A percentile compares a stretch with the other conserved stretches of the same genome.
Conservation (phyloP, 2,888 invertebrate species). For the Beris morrisii region DNA sequence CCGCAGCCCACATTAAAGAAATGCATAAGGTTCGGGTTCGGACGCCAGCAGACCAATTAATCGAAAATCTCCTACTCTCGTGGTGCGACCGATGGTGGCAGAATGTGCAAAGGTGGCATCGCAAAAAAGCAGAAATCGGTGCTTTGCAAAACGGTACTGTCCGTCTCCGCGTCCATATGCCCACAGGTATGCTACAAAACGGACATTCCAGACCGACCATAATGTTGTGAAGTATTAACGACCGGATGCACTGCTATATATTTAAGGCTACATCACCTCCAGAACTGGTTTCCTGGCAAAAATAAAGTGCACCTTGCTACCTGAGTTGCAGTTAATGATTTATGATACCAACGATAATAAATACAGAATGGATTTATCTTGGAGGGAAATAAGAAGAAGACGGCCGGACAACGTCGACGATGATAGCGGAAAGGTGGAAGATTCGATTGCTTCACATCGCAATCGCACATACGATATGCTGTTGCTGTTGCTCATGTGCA, state of each 20-base stretch:
- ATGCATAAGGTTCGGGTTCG: slow-evolving; percentile 24
- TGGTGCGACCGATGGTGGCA: slow-evolving; percentile 24
- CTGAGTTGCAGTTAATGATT: slow-evolving; percentile 46
- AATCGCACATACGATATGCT: too few species aligned
- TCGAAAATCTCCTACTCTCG: slow-evolving; percentile 26
- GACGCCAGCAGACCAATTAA: slow-evolving; percentile 33
- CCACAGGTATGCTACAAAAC: slow-evolving; percentile 23
- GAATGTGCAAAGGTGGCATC: slow-evolving; percentile 26
- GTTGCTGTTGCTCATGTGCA: slow-evolving; percentile 8
- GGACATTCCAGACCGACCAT: slow-evolving; percentile 37
- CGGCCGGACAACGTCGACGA: slow-evolving; percentile 12
- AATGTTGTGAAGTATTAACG: slow-evolving; percentile 41
- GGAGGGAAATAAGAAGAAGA: slow-evolving; percentile 27
- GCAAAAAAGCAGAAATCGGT: slow-evolving; percentile 29
- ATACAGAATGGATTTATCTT: slow-evolving; percentile 43
- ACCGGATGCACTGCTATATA: slow-evolving; percentile 41
- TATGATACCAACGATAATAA: slow-evolving; percentile 46
- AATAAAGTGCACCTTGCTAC: slow-evolving; percentile 46
- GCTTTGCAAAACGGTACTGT: slow-evolving; percentile 41
- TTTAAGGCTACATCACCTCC: slow-evolving; percentile 35
- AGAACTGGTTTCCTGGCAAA: slow-evolving; percentile 37
- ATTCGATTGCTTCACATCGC: slow-evolving; percentile 12
- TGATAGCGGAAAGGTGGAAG: slow-evolving; percentile 1
- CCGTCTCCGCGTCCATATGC: slow-evolving; percentile 32
- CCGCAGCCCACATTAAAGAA: slow-evolving; percentile 19